Evolutionary conservation across 2,113 vertebrate species (phyloP).

Genomic region (Phainopepla nitens): DNA sequence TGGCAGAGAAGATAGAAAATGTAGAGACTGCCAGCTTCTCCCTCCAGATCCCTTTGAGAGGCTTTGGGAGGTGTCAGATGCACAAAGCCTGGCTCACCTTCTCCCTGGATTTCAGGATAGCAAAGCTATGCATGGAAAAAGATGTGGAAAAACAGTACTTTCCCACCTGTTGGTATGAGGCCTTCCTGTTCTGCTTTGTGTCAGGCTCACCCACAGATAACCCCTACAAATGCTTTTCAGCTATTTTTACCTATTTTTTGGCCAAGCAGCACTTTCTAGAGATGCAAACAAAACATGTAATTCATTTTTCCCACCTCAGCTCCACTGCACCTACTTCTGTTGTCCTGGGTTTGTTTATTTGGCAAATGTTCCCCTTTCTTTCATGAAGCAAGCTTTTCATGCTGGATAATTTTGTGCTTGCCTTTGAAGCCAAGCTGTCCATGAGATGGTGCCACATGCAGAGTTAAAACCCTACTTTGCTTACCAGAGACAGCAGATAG

Average conservation of each 20-base stretch:
- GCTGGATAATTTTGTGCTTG: neutral
- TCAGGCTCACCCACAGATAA: neutral
- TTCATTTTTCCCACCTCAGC: neutral
- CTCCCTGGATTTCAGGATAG: neutral
- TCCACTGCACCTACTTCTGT: neutral
- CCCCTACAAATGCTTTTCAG: neutral
- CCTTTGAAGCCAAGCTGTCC: neutral
- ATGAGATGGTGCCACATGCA: neutral
- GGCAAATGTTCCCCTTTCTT: neutral
- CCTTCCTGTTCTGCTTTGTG: neutral
- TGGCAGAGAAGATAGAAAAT: neutral
- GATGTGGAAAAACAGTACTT: neutral
- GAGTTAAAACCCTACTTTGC: neutral
- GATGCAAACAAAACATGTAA: neutral
- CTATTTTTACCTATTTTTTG: neutral
- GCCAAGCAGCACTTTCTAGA: neutral
- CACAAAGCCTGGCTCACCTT: neutral
- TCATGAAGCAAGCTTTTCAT: neutral
- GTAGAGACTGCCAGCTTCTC: neutral
- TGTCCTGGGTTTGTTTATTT: neutral
- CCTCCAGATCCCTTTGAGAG: neutral
- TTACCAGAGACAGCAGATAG: neutral
- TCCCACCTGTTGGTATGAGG: neutral
- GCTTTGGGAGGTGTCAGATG: neutral
- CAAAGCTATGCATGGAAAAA: neutral